Evolutionary conservation across 2,113 vertebrate genomes (phyloP), one percentile per base, ranked within the genome.

Genomic region (Heterotis niloticus): DNA sequence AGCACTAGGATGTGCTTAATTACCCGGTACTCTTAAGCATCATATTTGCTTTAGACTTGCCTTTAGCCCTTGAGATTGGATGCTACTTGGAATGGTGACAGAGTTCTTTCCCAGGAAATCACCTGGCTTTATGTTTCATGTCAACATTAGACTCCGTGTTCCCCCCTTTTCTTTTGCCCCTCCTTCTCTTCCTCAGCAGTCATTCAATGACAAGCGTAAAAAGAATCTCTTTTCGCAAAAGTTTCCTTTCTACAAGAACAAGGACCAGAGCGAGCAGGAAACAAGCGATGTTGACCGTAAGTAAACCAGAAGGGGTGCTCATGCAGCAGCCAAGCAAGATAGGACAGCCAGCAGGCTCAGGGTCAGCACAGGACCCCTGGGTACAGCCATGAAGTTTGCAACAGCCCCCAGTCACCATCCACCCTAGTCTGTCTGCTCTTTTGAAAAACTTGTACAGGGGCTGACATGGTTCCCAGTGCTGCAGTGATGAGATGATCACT

Each of bases 191-290:
- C 95, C 93, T 95, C 96, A 96, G 94, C 97, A 96, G 95, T 96
- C 95, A 92, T 92, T 96, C 95, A 96, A 95, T 96, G 96, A 96
- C 94, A 97, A 96, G 95, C 96, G 94, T 97, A 97, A 93, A 97
- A 96, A 97, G 95, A 96, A 95, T 93, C 94, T 98, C 94, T 99
- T 99, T 98, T 94, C 96, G 93, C 96, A 96, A 96, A 99, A 98
- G 94, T 99, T 99, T 91, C 94, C 94, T 89, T 99, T 99, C 96
- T 96, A 98, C 96, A 99, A 99, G 96, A 98, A 94, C 96, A 98
- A 97, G 96, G 96, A 98, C 90, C 93, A 95, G 91, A 96, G 96
- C 89, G 96, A 99, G 90, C 95, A 92, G 92, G 98, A 99, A 94
- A 97, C 95, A 86, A 98, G 96, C 94, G 97, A 99, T 90, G 87